These are phyloP conservation scores for Archegozetes longisetosus DNA, from an alignment of 1,140 invertebrate species.

Conservation along the genomic window DNA sequence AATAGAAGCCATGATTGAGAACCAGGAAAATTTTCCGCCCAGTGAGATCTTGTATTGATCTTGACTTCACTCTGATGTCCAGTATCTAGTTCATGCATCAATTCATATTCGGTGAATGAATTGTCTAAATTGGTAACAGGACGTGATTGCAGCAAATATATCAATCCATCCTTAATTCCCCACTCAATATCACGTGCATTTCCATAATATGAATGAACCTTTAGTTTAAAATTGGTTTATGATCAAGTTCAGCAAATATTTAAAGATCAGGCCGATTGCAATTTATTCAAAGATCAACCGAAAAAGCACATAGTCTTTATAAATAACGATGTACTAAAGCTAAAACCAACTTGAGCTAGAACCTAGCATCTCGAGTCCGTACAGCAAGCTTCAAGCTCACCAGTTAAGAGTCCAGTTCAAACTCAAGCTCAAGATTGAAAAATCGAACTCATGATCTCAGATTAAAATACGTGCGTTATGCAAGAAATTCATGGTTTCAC, in stretches of 20 bases:
- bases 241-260: too few relatives aligned
- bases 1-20: slow-evolving; percentile 4
- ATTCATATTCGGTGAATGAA: slow-evolving; percentile 15
- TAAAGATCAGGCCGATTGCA: too few relatives aligned
- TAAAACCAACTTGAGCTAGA: too few relatives aligned
- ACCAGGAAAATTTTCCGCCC: slow-evolving; percentile 13
- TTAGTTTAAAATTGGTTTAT: background rate
- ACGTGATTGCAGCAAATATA: slow-evolving; percentile 17
- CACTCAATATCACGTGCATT: slow-evolving; percentile 21
- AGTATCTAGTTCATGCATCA: slow-evolving; percentile 19
- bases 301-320: too few relatives aligned
- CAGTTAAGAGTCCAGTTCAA: too few relatives aligned
- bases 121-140: slow-evolving; percentile 16
- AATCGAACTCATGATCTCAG: too few relatives aligned
- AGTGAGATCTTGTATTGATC: slow-evolving; percentile 17
- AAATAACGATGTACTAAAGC: background rate
- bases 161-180: slow-evolving; percentile 13
- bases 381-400: too few relatives aligned
- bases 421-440: too few relatives aligned
- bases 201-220: slow-evolving; percentile 7
- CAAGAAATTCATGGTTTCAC: too few relatives aligned
- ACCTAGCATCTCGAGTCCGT: too few relatives aligned
- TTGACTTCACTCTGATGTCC: slow-evolving; percentile 10
- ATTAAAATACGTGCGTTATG: too few relatives aligned
- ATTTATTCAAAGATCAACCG: too few relatives aligned